Evolutionary conservation across 2,113 vertebrate species (phyloP).

Genomic region (Chionis minor): DNA sequence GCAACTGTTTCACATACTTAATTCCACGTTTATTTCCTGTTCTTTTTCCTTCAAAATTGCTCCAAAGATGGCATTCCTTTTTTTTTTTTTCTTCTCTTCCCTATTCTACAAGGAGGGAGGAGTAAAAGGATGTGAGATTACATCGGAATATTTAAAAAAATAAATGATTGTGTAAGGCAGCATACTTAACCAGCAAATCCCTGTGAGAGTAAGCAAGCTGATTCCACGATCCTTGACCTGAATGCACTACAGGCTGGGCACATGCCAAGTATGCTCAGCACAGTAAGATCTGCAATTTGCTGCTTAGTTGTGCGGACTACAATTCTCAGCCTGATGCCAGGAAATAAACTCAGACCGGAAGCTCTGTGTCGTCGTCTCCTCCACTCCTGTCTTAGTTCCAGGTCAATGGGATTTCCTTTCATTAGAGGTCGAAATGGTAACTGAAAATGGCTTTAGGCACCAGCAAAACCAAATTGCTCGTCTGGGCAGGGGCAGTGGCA

Average conservation of each 20-base stretch:
- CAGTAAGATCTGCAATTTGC: slow-evolving; percentile 17
- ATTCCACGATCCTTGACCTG: background rate
- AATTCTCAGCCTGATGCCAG: background rate
- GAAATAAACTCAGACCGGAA: slow-evolving; percentile 13
- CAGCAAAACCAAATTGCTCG: background rate
- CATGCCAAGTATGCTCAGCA: background rate
- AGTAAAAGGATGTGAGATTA: background rate
- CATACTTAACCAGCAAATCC: background rate
- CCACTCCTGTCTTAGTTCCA: background rate
- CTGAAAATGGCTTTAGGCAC: background rate
- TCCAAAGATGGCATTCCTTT: background rate
- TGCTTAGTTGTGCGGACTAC: background rate
- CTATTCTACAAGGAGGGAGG: background rate
- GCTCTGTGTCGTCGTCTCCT: background rate
- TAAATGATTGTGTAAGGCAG: background rate
- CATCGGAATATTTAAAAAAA: background rate
- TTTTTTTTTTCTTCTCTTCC: background rate
- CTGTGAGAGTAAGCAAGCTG: background rate
- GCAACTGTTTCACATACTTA: background rate
- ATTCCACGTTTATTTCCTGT: background rate
- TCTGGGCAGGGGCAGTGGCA: background rate
- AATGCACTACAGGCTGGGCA: background rate
- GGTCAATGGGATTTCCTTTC: slow-evolving; percentile 1
- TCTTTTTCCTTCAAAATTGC: background rate
- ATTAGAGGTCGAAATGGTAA: background rate